Evolutionary conservation across 1,140 invertebrate species (phyloP).

Genomic region (Polypedilum pembai): DNA sequence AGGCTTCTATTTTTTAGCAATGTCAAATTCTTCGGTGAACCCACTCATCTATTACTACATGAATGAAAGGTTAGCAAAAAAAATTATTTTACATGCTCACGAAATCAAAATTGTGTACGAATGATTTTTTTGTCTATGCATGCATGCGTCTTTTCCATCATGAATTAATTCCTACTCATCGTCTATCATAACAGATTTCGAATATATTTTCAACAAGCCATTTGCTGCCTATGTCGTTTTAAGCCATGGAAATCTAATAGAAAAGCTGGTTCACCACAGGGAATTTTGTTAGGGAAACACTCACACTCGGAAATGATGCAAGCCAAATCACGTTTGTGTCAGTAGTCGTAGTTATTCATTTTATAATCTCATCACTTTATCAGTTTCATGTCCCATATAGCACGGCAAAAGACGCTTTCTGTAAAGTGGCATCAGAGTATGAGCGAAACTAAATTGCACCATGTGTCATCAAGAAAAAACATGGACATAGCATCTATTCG

Average conservation of each 20-base stretch:
- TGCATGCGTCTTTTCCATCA: not conserved
- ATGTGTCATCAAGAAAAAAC: not conserved
- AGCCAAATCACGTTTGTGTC: not conserved
- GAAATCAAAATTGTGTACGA: not conserved
- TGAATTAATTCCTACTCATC: not conserved
- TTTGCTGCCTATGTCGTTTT: slow-evolving; percentile 45
- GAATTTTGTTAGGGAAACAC: not conserved
- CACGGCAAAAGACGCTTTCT: not conserved
- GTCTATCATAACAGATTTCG: slow-evolving; percentile 45
- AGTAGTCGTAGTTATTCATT: not conserved
- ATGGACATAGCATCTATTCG: not conserved
- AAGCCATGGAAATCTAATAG: slow-evolving; percentile 3
- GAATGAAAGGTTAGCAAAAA: slow-evolving; percentile 61
- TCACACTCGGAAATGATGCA: not conserved
- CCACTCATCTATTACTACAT: slow-evolving; percentile 90
- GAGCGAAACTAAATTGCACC: not conserved
- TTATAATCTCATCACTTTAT: not conserved
- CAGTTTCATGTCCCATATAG: slow-evolving; percentile 10
- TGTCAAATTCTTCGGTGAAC: slow-evolving; percentile 88
- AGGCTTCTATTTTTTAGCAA: slow-evolving; percentile 83
- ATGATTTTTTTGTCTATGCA: not conserved
- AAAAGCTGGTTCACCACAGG: not conserved
- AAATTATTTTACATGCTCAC: not conserved
- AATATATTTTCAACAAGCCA: slow-evolving; percentile 48
- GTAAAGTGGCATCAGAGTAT: slow-evolving; percentile 27